These are phyloP conservation scores for Mesembrinibis cayennensis DNA, from an alignment of 2,113 vertebrate species.

Conservation along the genomic window DNA sequence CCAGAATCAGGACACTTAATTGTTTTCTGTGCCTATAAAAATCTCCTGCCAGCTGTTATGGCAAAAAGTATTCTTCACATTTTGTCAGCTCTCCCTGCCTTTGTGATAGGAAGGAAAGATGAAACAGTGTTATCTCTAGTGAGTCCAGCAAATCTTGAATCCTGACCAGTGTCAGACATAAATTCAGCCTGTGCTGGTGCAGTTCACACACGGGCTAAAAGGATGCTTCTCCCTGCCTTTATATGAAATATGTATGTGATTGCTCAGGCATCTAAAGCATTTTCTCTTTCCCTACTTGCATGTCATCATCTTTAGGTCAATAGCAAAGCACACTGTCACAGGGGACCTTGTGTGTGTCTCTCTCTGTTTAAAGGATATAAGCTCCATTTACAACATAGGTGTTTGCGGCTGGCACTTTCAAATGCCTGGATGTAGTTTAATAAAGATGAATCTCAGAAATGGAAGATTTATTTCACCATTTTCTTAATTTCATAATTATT, in stretches of 20 bases:
- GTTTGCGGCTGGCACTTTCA: neutral
- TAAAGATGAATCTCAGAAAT: neutral
- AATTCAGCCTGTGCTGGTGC: neutral
- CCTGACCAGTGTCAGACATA: neutral
- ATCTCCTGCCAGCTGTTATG: constrained; percentile 2
- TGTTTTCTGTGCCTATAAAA: neutral
- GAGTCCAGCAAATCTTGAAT: neutral
- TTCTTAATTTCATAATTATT: neutral
- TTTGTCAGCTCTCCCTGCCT: neutral
- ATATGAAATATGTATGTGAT: neutral
- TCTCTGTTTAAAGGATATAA: neutral
- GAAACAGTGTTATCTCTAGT: neutral
- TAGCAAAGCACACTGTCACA: neutral
- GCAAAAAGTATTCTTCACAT: neutral
- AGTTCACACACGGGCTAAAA: neutral
- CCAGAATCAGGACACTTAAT: constrained; percentile 28
- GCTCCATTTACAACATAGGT: neutral
- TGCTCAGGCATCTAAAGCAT: neutral
- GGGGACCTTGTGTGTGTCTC: neutral
- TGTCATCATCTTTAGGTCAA: neutral
- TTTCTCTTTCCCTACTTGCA: neutral
- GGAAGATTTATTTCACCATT: neutral
- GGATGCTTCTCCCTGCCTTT: neutral
- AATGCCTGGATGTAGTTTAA: neutral
- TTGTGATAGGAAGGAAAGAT: neutral